Base-by-base conservation (phyloP, 1,140 invertebrate species). In the Scaptomyza hsui region DNA sequence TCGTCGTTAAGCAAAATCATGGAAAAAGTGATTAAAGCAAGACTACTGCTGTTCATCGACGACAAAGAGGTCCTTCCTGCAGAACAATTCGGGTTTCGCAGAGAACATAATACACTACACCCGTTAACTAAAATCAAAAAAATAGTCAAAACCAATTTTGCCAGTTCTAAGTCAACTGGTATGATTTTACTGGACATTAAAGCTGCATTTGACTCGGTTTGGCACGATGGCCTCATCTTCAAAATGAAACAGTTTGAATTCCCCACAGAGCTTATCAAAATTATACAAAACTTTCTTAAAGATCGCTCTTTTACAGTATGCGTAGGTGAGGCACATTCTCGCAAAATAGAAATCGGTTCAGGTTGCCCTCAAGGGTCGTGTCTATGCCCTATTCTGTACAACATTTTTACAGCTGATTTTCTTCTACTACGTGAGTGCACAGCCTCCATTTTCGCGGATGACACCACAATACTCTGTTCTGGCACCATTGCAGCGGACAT, bases 171-270 rank as follows among this genome's bases (percentile, higher is more conserved):
- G 45, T 67, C 55, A 5, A 90, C 89, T 3, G 78, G 65, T 1
- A 49, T 75, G 18, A 49, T 78, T 1, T 65, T 90, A 19, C 49
- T 91, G 1, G 90, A 92, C 57, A 89, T 91, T 1, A 82, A 90
- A 69, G 80, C 82, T 56, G 81, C 83, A 0, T 91, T 90, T 39
- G 89, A 92, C 39, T 74, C 65, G 0, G 85, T 91, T 2, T 91
- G 80, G 83, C 80, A 89, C 24, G 62, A 85, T 18, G 88, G 83
- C 0, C 65, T 91, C 4, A 59, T 90, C 10, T 71, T 62, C 35
- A 91, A 91, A 78, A 19, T 90, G 32, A 15, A 18, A 15, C 12
- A 15, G 2, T 39, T 53, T 18, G 9, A 39, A 4, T 53, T 53
- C 19, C 51, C 51, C 10, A 13, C 35, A 21, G 32, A 39, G 10